Evolutionary conservation across 2,113 vertebrate species (phyloP).

Genomic region (Prietella phreatophila): DNA sequence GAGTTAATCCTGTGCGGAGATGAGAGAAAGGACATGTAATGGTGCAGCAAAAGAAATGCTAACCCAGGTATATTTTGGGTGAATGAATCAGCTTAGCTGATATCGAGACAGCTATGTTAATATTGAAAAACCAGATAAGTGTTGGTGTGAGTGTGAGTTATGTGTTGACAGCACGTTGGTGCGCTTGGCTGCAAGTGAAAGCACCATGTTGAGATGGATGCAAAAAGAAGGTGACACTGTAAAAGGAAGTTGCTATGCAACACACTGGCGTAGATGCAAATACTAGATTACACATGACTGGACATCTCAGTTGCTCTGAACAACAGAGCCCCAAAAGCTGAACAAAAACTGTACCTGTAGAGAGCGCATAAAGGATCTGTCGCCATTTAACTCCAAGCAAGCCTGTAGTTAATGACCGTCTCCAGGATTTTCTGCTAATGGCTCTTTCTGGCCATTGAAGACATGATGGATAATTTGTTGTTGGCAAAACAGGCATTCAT

Average conservation of each 20-base stretch:
- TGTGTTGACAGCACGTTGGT: not conserved
- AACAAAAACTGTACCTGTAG: not conserved
- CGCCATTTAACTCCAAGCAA: slow-evolving; percentile 16
- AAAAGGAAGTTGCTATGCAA: slow-evolving; percentile 7
- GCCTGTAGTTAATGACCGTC: slow-evolving; percentile 25
- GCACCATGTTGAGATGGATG: not conserved
- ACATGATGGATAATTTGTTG: slow-evolving; percentile 19
- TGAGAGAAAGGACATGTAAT: slow-evolving; percentile 11
- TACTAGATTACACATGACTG: not conserved
- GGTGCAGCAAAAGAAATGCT: not conserved
- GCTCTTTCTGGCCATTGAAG: not conserved
- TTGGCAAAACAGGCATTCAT: slow-evolving; percentile 3
- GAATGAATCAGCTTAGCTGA: not conserved
- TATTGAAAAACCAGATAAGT: not conserved
- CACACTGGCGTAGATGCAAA: not conserved
- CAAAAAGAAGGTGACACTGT: not conserved
- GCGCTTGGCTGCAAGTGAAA: not conserved
- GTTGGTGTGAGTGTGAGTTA: not conserved
- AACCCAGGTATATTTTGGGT: not conserved
- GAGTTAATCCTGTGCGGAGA: not conserved
- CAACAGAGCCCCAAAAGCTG: not conserved
- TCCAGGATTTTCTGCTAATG: slow-evolving; percentile 18
- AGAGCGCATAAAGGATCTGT: slow-evolving; percentile 7
- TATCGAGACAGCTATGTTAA: not conserved
- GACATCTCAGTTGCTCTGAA: not conserved